Conservation (phyloP, 2,888 invertebrate species). For the Scaptomyza reducta region DNA sequence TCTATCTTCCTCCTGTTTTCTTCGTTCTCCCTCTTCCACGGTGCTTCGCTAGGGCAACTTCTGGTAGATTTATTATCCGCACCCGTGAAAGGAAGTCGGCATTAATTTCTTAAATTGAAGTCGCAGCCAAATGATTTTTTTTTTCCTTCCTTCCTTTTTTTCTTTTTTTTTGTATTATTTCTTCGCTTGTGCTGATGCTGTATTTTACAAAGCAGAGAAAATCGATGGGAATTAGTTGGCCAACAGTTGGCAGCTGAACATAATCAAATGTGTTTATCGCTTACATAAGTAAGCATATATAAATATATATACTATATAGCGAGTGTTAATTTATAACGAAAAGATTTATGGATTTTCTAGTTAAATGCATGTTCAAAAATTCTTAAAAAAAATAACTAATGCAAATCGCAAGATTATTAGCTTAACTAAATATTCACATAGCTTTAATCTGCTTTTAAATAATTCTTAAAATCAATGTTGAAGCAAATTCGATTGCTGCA, state of each 20-base stretch:
- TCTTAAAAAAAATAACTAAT: too few relatives aligned
- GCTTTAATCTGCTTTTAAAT: too few relatives aligned
- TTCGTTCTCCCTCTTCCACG: neutral
- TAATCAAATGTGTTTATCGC: constrained; percentile 49
- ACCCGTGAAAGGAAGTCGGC: constrained; percentile 55
- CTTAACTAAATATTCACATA: too few relatives aligned
- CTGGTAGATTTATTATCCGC: constrained; percentile 62
- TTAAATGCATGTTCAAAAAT: too few relatives aligned
- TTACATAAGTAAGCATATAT: constrained; percentile 6
- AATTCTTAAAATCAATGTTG: too few relatives aligned
- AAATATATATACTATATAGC: too few relatives aligned
- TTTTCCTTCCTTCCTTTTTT: constrained; percentile 1
- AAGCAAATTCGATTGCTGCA: too few relatives aligned
- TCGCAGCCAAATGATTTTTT: constrained; percentile 16
- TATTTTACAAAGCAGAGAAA: constrained; percentile 20
- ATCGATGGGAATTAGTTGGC: constrained; percentile 48
- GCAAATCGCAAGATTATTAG: too few relatives aligned
- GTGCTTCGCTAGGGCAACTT: constrained; percentile 26
- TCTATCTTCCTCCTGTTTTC: neutral
- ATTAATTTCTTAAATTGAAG: constrained; percentile 73
- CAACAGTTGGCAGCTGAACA: constrained; percentile 36
- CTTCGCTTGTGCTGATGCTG: constrained; percentile 2
- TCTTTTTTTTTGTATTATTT: neutral
- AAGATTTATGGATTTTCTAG: too few relatives aligned
- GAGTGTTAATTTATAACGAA: too few relatives aligned